These are phyloP conservation scores for Drosophila ambigua DNA, from an alignment of 1,140 invertebrate species.

Conservation along the genomic window DNA sequence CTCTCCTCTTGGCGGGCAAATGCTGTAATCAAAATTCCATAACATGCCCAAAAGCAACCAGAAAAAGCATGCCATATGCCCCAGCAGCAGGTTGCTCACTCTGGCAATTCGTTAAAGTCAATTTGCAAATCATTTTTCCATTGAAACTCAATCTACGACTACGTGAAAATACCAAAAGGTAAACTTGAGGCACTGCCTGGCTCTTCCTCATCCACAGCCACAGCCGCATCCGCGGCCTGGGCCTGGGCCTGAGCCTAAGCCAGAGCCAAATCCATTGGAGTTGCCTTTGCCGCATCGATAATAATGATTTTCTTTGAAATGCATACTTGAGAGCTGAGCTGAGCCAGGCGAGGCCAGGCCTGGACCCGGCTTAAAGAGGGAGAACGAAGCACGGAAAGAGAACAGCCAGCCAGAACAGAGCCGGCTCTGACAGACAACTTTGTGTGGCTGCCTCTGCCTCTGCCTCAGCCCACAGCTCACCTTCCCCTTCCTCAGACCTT, in stretches of 20 bases:
- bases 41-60: constrained; percentile 48
- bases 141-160: constrained; percentile 82
- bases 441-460: constrained; percentile 43
- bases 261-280: constrained; percentile 23
- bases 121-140: constrained; percentile 84
- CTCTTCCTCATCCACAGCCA: constrained; percentile 1
- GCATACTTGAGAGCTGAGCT: constrained; percentile 74
- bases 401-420: constrained; percentile 46
- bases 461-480: too few species aligned
- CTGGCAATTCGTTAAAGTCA: constrained; percentile 83
- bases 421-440: constrained; percentile 72
- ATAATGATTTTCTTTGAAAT: constrained; percentile 84
- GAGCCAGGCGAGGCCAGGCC: constrained; percentile 13
- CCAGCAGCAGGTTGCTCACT: constrained; percentile 58
- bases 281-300: constrained; percentile 72
- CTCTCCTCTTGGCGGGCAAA: constrained; percentile 27
- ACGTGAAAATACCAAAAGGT: constrained; percentile 79
- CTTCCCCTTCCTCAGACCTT: too few species aligned
- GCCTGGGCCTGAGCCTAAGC: constrained; percentile 5
- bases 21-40: constrained; percentile 81
- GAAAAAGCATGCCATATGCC: too few species aligned
- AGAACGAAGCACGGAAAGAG: constrained; percentile 20
- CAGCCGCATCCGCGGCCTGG: constrained; percentile 1
- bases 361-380: constrained; percentile 35
- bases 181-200: constrained; percentile 23